These are phyloP conservation scores for Diaperis boleti DNA, from an alignment of 2,888 invertebrate species.

Conservation along the genomic window DNA sequence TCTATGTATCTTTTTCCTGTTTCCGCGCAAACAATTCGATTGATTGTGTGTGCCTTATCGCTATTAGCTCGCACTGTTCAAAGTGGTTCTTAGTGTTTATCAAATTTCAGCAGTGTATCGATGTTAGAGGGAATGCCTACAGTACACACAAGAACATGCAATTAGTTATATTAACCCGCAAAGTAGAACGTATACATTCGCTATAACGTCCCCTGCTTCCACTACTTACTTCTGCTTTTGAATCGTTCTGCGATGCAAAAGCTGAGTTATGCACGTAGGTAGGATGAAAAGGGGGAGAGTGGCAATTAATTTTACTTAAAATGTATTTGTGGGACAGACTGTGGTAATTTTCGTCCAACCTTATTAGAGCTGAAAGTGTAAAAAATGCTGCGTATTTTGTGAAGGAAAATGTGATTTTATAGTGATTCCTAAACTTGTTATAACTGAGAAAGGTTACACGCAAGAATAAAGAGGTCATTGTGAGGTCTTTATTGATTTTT, in stretches of 20 bases:
- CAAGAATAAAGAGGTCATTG: constrained; percentile 11
- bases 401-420: constrained; percentile 7
- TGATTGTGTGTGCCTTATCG: constrained; percentile 26
- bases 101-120: constrained; percentile 25
- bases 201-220: constrained; percentile 15
- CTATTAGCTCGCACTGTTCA: constrained; percentile 1
- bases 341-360: constrained; percentile 10
- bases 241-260: constrained; percentile 15
- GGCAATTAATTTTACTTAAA: constrained; percentile 36
- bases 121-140: constrained; percentile 13
- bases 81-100: constrained; percentile 8
- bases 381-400: too few relatives aligned
- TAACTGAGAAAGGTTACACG: neutral
- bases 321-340: constrained; percentile 29
- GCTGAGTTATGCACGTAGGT: constrained; percentile 32
- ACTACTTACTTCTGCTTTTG: constrained; percentile 13
- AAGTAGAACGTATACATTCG: constrained; percentile 9
- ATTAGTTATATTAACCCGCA: constrained; percentile 26
- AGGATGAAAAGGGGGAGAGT: constrained; percentile 21
- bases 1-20: too few relatives aligned
- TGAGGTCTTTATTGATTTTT: constrained; percentile 8
- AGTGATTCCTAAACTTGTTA: neutral
- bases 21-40: constrained; percentile 17
- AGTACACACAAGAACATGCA: constrained; percentile 19
- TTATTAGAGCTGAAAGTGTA: constrained; percentile 9